Evolutionary conservation across 2,888 invertebrate genomes (phyloP).

Genomic region (Exocentrus adspersus): DNA sequence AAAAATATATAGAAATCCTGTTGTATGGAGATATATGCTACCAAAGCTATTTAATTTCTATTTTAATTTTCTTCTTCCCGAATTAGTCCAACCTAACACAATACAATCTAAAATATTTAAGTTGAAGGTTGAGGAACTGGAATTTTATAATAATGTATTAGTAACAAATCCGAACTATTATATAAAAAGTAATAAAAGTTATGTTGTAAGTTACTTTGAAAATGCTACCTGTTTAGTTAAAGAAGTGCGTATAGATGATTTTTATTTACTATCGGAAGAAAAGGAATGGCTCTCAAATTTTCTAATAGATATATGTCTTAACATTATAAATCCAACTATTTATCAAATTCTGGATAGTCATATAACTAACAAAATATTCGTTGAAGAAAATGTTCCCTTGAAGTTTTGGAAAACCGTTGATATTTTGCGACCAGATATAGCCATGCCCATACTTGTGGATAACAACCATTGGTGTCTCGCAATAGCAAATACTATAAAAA

Average conservation of each 20-base stretch:
- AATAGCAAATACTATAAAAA: background rate
- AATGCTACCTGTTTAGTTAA: background rate
- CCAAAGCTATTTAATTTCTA: background rate
- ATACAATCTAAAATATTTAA: background rate
- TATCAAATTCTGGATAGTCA: background rate
- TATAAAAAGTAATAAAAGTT: background rate
- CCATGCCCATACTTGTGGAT: background rate
- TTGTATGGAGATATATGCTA: background rate
- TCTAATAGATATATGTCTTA: background rate
- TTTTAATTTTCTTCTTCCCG: background rate
- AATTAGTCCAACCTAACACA: background rate
- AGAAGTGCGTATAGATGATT: background rate
- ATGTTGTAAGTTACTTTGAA: background rate
- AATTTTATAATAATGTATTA: background rate
- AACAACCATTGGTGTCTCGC: background rate
- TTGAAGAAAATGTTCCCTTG: background rate
- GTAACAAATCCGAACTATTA: background rate
- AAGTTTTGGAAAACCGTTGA: background rate
- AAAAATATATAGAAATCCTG: background rate
- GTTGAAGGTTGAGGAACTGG: background rate
- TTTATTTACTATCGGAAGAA: background rate
- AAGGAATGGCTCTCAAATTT: background rate
- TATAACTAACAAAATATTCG: too few relatives aligned
- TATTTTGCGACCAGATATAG: background rate
- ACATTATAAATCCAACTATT: background rate